Conservation (phyloP, 92 coral and sea anemone species). For the Porites divaricata region DNA sequence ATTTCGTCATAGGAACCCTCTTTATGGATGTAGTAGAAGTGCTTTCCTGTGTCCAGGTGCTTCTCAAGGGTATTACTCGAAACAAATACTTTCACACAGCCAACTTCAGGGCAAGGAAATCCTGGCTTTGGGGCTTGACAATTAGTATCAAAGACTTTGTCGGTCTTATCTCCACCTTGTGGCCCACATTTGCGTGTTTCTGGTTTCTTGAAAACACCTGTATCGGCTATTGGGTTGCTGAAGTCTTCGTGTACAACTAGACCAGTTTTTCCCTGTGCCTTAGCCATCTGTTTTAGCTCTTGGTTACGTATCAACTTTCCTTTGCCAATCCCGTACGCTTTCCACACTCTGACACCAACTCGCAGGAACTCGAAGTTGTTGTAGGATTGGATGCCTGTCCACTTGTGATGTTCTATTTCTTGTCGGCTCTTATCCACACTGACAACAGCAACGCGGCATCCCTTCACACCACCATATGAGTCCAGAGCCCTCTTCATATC, state of each 20-base stretch:
- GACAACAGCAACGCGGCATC: conserved; percentile 59
- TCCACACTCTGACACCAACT: conserved; percentile 44
- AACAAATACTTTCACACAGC: too few species aligned
- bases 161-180: neutral
- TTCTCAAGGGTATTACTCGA: too few species aligned
- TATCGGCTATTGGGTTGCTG: conserved; percentile 25
- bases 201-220: conserved; percentile 34
- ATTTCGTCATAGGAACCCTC: too few species aligned
- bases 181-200: neutral
- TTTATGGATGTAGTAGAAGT: too few species aligned
- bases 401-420: conserved; percentile 49
- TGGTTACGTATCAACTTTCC: conserved; percentile 35
- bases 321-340: conserved; percentile 53
- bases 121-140: too few species aligned
- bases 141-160: too few species aligned
- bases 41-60: too few species aligned
- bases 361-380: conserved; percentile 57
- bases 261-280: conserved; percentile 29
- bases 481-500: conserved; percentile 73
- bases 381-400: conserved; percentile 61
- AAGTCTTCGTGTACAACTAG: conserved; percentile 30
- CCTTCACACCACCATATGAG: conserved; percentile 68
- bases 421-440: conserved; percentile 48
- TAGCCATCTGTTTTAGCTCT: conserved; percentile 36
- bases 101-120: too few species aligned